Evolutionary conservation across 2,797 vertebrate genomes (phyloP), one percentile per base, ranked within the genome.

Genomic region (Helarctos malayanus): DNA sequence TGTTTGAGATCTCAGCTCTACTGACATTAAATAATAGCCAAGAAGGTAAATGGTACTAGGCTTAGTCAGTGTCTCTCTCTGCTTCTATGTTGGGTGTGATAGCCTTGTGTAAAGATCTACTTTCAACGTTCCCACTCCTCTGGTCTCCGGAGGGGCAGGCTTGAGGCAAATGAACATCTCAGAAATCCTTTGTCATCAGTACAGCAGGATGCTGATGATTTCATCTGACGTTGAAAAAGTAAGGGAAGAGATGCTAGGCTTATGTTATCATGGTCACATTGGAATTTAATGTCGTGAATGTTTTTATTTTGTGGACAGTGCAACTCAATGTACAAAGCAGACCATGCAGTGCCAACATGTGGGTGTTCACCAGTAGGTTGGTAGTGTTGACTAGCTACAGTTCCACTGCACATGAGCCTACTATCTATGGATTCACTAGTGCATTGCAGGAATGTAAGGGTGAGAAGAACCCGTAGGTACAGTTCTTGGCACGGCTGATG

Each of bases 151-250:
- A 45, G 27, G 38, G 35, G 32, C 25, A 45, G 45, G 19, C 32
- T 21, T 23, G 11, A 5, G 25, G n/a, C 63, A 38, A 27, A 18
- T 12, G 11, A 76, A 52, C 61, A 57, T 71, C 90, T 95, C 45
- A 45, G 52, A 97, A 96, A 96, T 68, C 35, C 59, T 84, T 91
- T 56, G 23, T 54, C 27, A 6, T 82, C 35, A 63, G 3, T 81
- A 49, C 16, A 32, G 41, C 2, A 41, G 54, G 54, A 69, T 16
- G 57, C 13, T 76, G 61, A 88, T 23, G 65, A 25, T 69, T 94
- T 97, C 32, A 88, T 38, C 13, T 32, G 47, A 79, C 21, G 13
- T 47, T 52, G n/a, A 88, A 79, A 92, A 80, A 57, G 27, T 76
- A 90, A 82, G 38, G 71, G 57, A 84, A 89, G 59, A 47, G 18